Conservation (phyloP, 2,888 invertebrate genomes). For the Lamellibrachia columna region DNA sequence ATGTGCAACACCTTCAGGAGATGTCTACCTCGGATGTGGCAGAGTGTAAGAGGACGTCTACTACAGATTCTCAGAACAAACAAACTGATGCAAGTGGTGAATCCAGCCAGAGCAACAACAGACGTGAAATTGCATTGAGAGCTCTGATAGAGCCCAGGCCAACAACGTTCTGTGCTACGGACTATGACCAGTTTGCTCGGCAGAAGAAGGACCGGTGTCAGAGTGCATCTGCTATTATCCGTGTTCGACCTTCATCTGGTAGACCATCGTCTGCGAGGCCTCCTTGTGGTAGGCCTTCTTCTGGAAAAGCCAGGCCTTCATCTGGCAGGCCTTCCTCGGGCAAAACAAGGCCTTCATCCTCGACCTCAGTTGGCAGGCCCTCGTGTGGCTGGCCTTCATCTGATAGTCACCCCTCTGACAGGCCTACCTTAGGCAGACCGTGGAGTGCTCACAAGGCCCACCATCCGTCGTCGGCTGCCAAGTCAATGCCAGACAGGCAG, state of each 20-base stretch:
- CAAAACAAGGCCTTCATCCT: not conserved
- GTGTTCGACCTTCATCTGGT: not conserved
- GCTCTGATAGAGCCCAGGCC: not conserved
- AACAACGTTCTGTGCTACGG: not conserved
- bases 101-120: not conserved
- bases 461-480: not conserved
- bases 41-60: not conserved
- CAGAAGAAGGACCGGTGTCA: not conserved
- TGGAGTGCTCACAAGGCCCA: not conserved
- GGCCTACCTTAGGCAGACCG: not conserved
- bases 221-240: not conserved
- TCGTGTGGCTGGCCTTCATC: not conserved
- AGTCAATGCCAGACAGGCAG: not conserved
- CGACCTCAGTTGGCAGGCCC: not conserved
- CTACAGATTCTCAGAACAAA: not conserved
- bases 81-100: not conserved
- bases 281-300: not conserved
- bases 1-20: not conserved
- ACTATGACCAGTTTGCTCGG: not conserved
- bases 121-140: not conserved
- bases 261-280: not conserved
- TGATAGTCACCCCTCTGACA: not conserved
- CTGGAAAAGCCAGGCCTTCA: not conserved
- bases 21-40: not conserved
- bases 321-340: not conserved